Base-by-base conservation (phyloP, 1,140 invertebrate genomes). In the Cherax destructor region DNA sequence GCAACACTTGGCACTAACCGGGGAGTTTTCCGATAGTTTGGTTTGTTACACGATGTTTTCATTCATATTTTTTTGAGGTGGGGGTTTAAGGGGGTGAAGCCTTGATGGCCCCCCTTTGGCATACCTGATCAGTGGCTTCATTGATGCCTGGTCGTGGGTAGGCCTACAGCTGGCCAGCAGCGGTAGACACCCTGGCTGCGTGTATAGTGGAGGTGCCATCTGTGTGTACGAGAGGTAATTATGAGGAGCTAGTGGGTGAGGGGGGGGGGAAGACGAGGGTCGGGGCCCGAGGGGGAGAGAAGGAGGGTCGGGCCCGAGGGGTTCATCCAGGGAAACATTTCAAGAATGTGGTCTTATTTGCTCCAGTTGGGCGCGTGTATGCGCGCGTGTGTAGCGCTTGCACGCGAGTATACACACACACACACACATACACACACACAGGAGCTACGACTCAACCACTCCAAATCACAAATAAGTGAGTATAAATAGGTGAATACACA, bases 341-440 rank as follows among this genome's bases (percentile, higher is more conserved):
- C 74, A 89, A 89, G 88, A 89, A 89, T 89, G 79, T 89, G 88
- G 52, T 77, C 69, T 89, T 89, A 89, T 89, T 89, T 77, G 79
- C 69, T 30, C 7, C 49, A 41, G 49, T 21, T 59, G 69, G 50
- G 72, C 18, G 30, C n/a, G 47, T 10, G 52, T 52, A 65, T 52
- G 30, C 72, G 18, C n/a, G 52, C 52, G 52, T 0, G 52, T 56
- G 30, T 41, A 41, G 30, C 30, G 30, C 2, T 41, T 41, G 59
- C 69, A 47, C 52, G 59, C 85, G 59, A 50, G 41, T 49, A 18
- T 24, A 79, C 30, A 41, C 30, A 41, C 30, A 41, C 30, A 41
- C 30, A 41, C 30, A 41, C 30, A 41, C 30, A 41, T 2, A 41
- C 30, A 41, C 30, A 41, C 30, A 41, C 30, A 41, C 30, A 41